A percentile compares a stretch with the other conserved stretches of the same genome.
phyloP scores from a whole-genome alignment of 2,888 invertebrate species.

The Calliphora vomitoria region DNA sequence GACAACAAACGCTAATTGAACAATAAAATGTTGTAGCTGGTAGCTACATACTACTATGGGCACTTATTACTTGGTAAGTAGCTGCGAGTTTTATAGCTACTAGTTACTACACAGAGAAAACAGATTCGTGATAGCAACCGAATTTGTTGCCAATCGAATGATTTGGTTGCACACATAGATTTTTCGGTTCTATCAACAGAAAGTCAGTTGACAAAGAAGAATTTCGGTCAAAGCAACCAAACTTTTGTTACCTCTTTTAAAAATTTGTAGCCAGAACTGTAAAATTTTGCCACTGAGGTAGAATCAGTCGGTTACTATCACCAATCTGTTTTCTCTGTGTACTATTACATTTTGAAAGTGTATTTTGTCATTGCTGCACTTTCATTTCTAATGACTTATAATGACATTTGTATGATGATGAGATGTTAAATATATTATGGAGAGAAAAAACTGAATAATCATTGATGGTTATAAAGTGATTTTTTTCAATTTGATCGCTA shows the following conservation, averaged over 20 bases:
- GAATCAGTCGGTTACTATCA: too few relatives aligned
- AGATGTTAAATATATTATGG: neutral
- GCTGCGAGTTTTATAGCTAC: neutral
- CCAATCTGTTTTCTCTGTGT: too few relatives aligned
- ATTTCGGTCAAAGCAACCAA: too few relatives aligned
- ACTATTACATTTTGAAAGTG: neutral
- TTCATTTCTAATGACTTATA: conserved; percentile 57
- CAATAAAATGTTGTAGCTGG: conserved; percentile 54
- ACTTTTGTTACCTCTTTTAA: too few relatives aligned
- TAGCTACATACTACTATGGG: conserved; percentile 10
- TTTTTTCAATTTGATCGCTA: neutral
- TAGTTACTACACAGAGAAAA: too few relatives aligned
- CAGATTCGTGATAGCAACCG: too few relatives aligned
- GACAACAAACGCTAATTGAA: conserved; percentile 68
- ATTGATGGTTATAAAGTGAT: neutral
- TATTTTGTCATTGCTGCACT: conserved; percentile 49
- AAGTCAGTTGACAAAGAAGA: too few relatives aligned
- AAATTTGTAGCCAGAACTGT: too few relatives aligned
- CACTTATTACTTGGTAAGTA: neutral
- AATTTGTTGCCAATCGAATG: too few relatives aligned
- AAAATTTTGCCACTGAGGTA: too few relatives aligned
- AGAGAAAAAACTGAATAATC: neutral
- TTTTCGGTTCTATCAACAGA: too few relatives aligned
- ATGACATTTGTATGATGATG: conserved; percentile 36
- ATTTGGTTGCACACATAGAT: too few relatives aligned